phyloP scores from a whole-genome alignment of 1,140 invertebrate species.

The Octopus bimaculoides region DNA sequence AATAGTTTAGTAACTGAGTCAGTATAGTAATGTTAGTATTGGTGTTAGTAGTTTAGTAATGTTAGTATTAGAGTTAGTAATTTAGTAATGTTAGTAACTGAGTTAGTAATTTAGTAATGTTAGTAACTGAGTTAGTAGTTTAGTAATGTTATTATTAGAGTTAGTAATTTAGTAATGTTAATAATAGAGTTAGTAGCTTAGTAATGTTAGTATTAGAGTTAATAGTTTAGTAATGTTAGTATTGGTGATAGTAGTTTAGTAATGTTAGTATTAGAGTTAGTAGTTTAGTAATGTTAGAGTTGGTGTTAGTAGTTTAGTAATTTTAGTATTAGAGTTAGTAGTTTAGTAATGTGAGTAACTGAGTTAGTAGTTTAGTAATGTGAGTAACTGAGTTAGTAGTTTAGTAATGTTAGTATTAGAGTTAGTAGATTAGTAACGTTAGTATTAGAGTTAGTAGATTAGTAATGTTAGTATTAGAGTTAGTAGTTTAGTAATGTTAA shows the following conservation, averaged over 20 bases:
- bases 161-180: background rate
- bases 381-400: background rate
- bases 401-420: background rate
- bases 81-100: background rate
- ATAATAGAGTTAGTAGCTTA: background rate
- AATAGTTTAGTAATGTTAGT: background rate
- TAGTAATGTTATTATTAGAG: background rate
- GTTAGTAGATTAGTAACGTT: background rate
- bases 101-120: background rate
- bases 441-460: background rate
- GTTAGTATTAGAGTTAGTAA: background rate
- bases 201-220: background rate
- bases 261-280: background rate
- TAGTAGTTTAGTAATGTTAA: background rate
- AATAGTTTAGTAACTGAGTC: background rate
- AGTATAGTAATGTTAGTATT: background rate
- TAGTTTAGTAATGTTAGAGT: background rate
- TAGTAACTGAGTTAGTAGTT: background rate
- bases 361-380: background rate
- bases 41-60: background rate
- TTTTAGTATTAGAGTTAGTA: background rate
- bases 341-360: background rate
- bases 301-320: background rate
- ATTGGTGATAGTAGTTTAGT: background rate
- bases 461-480: background rate